phyloP scores from a whole-genome alignment of 1,140 invertebrate species.

The Stenopsyche tienmushanensis region DNA sequence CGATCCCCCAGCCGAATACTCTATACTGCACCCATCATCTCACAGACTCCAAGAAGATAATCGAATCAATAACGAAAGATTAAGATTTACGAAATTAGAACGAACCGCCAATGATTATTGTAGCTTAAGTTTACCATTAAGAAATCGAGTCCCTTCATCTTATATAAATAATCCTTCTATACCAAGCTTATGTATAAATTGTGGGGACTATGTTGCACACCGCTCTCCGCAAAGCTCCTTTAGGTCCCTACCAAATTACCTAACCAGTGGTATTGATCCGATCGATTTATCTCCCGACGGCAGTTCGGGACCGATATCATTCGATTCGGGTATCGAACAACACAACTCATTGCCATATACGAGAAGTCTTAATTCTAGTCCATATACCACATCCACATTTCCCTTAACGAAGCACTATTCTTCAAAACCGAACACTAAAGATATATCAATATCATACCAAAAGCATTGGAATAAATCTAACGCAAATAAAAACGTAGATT shows the following conservation, averaged over 20 bases:
- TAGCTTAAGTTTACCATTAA: background rate
- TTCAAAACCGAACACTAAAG: slow-evolving; percentile 24
- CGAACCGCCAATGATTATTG: slow-evolving; percentile 6
- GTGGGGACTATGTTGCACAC: slow-evolving; percentile 33
- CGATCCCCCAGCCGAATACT: slow-evolving; percentile 24
- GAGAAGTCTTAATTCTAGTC: slow-evolving; percentile 40
- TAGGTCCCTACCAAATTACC: slow-evolving; percentile 37
- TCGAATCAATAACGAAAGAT: slow-evolving; percentile 30
- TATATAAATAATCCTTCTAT: background rate
- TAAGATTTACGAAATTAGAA: slow-evolving; percentile 11
- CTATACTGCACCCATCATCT: slow-evolving; percentile 6
- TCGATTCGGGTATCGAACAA: slow-evolving; percentile 41
- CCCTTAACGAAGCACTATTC: slow-evolving; percentile 24
- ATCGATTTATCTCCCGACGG: slow-evolving; percentile 36
- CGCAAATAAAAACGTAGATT: background rate
- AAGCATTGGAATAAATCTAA: slow-evolving; percentile 2
- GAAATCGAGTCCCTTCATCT: slow-evolving; percentile 8
- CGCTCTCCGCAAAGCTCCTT: slow-evolving; percentile 4
- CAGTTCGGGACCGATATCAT: slow-evolving; percentile 41
- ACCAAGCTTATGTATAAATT: slow-evolving; percentile 34
- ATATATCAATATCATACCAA: slow-evolving; percentile 8
- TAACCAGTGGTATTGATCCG: slow-evolving; percentile 18
- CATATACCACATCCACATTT: slow-evolving; percentile 20
- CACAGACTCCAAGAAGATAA: slow-evolving; percentile 1
- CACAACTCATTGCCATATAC: slow-evolving; percentile 38